These are phyloP conservation scores for Danio albolineatus DNA, from an alignment of 2,797 vertebrate species.

Conservation along the genomic window DNA sequence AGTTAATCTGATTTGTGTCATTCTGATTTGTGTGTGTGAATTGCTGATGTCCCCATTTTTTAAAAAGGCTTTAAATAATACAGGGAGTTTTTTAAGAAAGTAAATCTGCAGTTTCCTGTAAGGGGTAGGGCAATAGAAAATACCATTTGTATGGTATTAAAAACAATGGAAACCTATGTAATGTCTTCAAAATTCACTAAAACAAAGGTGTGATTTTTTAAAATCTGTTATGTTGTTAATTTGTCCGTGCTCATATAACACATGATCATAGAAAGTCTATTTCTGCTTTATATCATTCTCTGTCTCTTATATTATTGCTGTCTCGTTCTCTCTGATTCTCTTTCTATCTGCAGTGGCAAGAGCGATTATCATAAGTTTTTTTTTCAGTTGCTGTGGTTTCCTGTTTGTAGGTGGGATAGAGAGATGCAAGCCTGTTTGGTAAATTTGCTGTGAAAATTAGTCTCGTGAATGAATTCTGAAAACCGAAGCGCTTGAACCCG, in stretches of 20 bases:
- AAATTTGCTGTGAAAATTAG: constrained; percentile 48
- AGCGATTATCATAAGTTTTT: constrained; percentile 58
- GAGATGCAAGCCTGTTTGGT: constrained; percentile 37
- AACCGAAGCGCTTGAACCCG: constrained; percentile 8
- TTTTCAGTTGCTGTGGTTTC: constrained; percentile 75
- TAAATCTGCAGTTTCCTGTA: too few relatives aligned
- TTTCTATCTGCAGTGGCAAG: constrained; percentile 31
- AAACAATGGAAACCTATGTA: too few relatives aligned
- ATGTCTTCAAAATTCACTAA: too few relatives aligned
- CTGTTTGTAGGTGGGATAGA: constrained; percentile 77
- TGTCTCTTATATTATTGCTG: constrained; percentile 3
- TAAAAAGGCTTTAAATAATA: too few relatives aligned
- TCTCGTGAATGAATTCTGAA: constrained; percentile 51
- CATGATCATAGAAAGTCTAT: background rate
- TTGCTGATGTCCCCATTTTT: too few relatives aligned
- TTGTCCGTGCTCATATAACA: too few relatives aligned
- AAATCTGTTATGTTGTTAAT: background rate
- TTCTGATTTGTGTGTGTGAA: too few relatives aligned
- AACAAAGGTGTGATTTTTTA: background rate
- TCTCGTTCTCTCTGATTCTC: background rate
- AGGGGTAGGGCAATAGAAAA: too few relatives aligned
- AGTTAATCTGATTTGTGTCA: background rate
- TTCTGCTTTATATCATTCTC: constrained; percentile 9
- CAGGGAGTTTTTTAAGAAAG: too few relatives aligned
- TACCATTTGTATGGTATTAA: too few relatives aligned